Conservation (phyloP, 2,797 vertebrate species). For the Phrynocephalus guinanensis region DNA sequence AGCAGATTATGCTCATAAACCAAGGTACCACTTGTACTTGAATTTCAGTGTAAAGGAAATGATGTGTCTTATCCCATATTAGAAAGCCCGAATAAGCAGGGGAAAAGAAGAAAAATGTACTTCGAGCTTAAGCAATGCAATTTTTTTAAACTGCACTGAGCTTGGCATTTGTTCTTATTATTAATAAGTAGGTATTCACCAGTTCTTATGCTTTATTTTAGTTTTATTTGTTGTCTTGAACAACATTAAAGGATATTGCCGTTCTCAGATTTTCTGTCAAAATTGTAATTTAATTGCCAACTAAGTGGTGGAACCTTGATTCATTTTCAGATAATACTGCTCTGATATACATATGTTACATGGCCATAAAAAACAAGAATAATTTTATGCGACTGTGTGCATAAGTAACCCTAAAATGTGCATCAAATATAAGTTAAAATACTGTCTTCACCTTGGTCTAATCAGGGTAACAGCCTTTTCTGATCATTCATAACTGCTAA, state of each 20-base stretch:
- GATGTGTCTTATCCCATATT: neutral
- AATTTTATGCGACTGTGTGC: neutral
- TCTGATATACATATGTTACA: neutral
- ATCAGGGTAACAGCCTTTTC: neutral
- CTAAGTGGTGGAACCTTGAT: neutral
- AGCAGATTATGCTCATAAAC: too few species aligned
- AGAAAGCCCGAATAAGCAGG: neutral
- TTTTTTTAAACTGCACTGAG: slow-evolving; percentile 12
- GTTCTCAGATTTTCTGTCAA: neutral
- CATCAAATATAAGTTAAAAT: neutral
- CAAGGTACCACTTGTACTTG: neutral
- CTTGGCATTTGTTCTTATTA: slow-evolving; percentile 41
- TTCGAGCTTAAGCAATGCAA: slow-evolving; percentile 20
- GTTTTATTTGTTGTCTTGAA: neutral
- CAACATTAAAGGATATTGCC: neutral
- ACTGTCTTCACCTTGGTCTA: neutral
- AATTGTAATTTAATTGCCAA: neutral
- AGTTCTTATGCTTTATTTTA: neutral
- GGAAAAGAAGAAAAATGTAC: neutral
- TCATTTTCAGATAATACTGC: neutral
- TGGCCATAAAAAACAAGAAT: neutral
- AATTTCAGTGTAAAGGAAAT: neutral
- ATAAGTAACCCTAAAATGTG: neutral
- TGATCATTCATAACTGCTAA: neutral
- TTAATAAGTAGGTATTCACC: slow-evolving; percentile 37